Conservation (phyloP, 2,797 vertebrate genomes). For the Enteromius anoplus region DNA sequence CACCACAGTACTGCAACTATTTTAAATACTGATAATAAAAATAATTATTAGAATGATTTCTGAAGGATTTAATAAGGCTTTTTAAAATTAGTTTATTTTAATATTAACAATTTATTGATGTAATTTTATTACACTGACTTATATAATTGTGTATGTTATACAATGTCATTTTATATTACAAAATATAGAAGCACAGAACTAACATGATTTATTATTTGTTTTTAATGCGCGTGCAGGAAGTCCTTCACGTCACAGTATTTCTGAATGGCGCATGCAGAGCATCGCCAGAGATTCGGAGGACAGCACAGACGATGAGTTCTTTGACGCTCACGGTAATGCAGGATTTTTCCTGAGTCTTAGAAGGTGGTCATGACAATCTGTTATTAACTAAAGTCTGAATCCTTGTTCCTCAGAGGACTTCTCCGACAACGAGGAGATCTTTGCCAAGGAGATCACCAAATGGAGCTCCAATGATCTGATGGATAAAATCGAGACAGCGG, state of each 20-base stretch:
- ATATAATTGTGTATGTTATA: background rate
- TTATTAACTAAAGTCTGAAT: background rate
- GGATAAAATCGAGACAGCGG: conserved; percentile 92
- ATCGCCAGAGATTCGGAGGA: conserved; percentile 97
- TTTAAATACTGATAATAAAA: background rate
- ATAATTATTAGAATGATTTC: background rate
- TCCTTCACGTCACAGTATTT: conserved; percentile 93
- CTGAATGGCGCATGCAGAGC: conserved; percentile 99
- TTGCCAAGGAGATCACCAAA: conserved; percentile 93
- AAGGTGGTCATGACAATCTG: background rate
- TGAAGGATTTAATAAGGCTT: background rate
- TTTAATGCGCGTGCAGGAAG: conserved; percentile 79
- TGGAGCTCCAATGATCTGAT: conserved; percentile 98
- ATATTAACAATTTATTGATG: background rate
- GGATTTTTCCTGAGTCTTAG: background rate
- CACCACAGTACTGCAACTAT: background rate
- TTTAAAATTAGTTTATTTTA: background rate
- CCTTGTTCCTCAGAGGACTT: conserved; percentile 83
- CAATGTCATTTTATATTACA: background rate
- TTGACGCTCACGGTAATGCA: conserved; percentile 90
- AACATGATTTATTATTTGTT: background rate
- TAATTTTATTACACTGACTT: background rate
- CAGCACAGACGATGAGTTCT: conserved; percentile 97
- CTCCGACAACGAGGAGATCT: conserved; percentile 90
- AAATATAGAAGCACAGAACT: background rate